Evolutionary conservation across 2,113 vertebrate species (phyloP).

Genomic region (Tympanuchus pallidicinctus): DNA sequence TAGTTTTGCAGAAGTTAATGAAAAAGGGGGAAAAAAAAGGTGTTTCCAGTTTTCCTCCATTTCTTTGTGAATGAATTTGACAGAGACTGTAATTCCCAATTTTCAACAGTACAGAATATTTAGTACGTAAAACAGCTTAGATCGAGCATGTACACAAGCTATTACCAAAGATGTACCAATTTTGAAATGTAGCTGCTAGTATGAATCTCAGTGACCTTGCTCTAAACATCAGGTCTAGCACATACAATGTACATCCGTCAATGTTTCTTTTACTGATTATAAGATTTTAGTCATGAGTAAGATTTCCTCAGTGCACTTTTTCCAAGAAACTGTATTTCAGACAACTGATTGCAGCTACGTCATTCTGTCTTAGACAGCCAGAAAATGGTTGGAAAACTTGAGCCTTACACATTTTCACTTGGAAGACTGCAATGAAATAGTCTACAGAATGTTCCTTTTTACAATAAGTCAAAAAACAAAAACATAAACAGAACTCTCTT

Average conservation of each 20-base stretch:
- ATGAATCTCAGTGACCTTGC: neutral
- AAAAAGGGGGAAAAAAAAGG: neutral
- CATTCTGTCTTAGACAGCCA: neutral
- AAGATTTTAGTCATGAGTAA: neutral
- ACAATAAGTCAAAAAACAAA: neutral
- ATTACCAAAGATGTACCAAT: neutral
- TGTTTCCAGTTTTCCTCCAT: neutral
- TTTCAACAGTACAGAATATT: neutral
- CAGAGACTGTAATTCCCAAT: rapidly evolving
- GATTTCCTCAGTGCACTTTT: neutral
- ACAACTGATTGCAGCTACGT: neutral
- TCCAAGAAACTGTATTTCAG: neutral
- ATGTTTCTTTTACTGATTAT: neutral
- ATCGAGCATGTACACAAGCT: rapidly evolving
- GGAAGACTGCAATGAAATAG: neutral
- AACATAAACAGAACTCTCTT: neutral
- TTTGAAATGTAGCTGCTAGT: neutral
- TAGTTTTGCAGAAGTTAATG: neutral
- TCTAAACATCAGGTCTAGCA: neutral
- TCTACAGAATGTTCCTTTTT: neutral
- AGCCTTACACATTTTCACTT: neutral
- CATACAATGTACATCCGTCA: rapidly evolving
- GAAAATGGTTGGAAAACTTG: rapidly evolving
- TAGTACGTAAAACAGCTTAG: neutral
- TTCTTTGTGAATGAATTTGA: neutral